These are phyloP conservation scores for Plemyria rubiginata DNA, from an alignment of 2,888 invertebrate genomes.

Conservation along the genomic window DNA sequence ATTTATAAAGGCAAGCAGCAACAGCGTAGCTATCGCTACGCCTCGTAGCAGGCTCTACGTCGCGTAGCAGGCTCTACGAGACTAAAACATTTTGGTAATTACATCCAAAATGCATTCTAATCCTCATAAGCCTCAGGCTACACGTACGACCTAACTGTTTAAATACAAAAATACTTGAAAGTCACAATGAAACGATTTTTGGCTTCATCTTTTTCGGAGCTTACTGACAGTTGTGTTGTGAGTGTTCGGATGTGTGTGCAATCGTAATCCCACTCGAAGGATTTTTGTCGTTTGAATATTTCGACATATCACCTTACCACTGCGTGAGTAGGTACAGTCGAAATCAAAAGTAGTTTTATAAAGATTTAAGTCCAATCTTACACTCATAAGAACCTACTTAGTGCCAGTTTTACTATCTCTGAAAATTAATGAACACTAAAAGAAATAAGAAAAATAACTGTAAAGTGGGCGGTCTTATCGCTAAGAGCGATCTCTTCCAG, in stretches of 20 bases:
- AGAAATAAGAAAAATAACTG: too few species aligned
- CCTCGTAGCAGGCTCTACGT: slow-evolving; percentile 17
- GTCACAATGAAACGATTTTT: too few species aligned
- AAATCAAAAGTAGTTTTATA: slow-evolving; percentile 5
- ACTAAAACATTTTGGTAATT: slow-evolving; percentile 23
- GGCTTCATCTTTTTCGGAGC: too few species aligned
- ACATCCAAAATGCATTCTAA: slow-evolving; percentile 24
- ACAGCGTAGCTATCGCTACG: slow-evolving; percentile 1
- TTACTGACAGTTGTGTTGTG: slow-evolving; percentile 17
- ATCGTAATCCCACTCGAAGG: slow-evolving; percentile 14
- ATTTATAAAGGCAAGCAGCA: not conserved
- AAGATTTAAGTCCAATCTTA: too few species aligned
- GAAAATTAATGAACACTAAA: too few species aligned
- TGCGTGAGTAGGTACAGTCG: slow-evolving; percentile 4
- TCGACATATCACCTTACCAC: slow-evolving; percentile 22
- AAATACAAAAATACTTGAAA: not conserved
- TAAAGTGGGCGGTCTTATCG: too few species aligned
- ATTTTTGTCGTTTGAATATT: slow-evolving; percentile 18
- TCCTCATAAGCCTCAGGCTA: slow-evolving; percentile 11
- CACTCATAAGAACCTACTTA: too few species aligned
- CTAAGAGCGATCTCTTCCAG: too few species aligned
- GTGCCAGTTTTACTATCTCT: not conserved
- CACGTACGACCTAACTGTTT: slow-evolving; percentile 16
- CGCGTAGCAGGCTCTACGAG: slow-evolving; percentile 17
- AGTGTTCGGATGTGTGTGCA: slow-evolving; percentile 8